Evolutionary conservation across 2,113 vertebrate genomes (phyloP), one percentile per base, ranked within the genome.

Genomic region (Vidua chalybeata): DNA sequence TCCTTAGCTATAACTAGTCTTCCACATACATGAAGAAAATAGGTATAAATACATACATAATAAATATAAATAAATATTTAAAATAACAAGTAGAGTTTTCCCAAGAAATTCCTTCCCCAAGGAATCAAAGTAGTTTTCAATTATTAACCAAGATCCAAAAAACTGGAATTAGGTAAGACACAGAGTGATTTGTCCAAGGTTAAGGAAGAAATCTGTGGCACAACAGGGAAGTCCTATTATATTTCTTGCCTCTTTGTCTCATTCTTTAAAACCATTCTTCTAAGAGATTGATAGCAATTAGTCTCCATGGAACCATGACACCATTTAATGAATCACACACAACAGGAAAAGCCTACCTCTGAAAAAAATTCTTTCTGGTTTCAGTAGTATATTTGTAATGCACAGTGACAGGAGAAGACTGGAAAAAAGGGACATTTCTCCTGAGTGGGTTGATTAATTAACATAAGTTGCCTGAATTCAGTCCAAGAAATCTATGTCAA

Each of bases 371-470:
- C n/a, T 86, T 91, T 95, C 86, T 88, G 90, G 79, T 84, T 96
- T 81, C 80, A 92, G 49, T 68, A 87, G 86, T 74, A 16, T 95
- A 96, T 96, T 96, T 95, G 83, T 93, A 97, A 96, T 30, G 24
- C 54, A 74, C 43, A 77, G 48, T 90, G 94, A 96, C 90, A 93
- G 55, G 59, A 95, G 76, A 94, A 86, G 79, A 96, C 61, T 10
- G 3, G 88, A 75, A 95, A 95, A 96, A 92, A 46, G 45, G 80
- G 83, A 82, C 73, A 84, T 84, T 93, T 92, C 96, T 96, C 80
- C 45, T 61, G 55, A 93, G 85, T 55, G n/a, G n/a, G 31, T 54
- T 95, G 79, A 95, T 94, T 92, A 96, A 96, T 96, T 96, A 92
- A 90, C n/a, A 52, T 26, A 86, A 82, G 35, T 62, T 66, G 14